Conservation (phyloP, 2,797 vertebrate genomes). For the Spea hammondii region DNA sequence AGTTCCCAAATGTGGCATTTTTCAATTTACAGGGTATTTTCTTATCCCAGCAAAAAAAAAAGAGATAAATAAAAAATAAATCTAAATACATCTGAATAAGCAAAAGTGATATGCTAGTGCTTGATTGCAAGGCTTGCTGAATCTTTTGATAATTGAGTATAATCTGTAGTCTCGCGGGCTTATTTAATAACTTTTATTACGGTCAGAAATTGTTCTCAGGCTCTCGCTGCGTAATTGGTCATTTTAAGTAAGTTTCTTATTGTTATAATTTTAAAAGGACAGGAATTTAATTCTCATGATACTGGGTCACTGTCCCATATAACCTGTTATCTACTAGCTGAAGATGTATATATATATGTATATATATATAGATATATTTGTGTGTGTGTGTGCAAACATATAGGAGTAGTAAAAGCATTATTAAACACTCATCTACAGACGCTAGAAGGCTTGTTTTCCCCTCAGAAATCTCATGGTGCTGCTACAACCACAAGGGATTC, state of each 20-base stretch:
- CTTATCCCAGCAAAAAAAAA: slow-evolving; percentile 35
- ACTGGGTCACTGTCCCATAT: not conserved
- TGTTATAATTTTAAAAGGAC: not conserved
- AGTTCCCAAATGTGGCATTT: slow-evolving; percentile 48
- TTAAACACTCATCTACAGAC: too few species aligned
- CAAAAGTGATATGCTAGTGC: slow-evolving; percentile 23
- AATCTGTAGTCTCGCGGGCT: not conserved
- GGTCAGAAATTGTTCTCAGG: not conserved
- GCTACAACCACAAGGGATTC: too few species aligned
- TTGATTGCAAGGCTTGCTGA: slow-evolving; percentile 28
- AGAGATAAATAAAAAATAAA: not conserved
- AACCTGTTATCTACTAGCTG: too few species aligned
- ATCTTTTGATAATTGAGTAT: slow-evolving; percentile 29
- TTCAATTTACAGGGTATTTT: slow-evolving; percentile 49
- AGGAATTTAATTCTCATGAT: not conserved
- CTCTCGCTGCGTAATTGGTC: not conserved
- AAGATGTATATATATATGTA: too few species aligned
- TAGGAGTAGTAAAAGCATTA: too few species aligned
- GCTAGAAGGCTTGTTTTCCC: too few species aligned
- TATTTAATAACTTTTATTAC: slow-evolving; percentile 1
- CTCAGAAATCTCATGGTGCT: too few species aligned
- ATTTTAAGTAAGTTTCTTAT: not conserved
- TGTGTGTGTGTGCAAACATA: too few species aligned
- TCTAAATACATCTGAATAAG: slow-evolving; percentile 47
- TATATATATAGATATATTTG: too few species aligned